Evolutionary conservation across 2,113 vertebrate genomes (phyloP), one percentile per base, ranked within the genome.

Genomic region (Ornithorhynchus anatinus): DNA sequence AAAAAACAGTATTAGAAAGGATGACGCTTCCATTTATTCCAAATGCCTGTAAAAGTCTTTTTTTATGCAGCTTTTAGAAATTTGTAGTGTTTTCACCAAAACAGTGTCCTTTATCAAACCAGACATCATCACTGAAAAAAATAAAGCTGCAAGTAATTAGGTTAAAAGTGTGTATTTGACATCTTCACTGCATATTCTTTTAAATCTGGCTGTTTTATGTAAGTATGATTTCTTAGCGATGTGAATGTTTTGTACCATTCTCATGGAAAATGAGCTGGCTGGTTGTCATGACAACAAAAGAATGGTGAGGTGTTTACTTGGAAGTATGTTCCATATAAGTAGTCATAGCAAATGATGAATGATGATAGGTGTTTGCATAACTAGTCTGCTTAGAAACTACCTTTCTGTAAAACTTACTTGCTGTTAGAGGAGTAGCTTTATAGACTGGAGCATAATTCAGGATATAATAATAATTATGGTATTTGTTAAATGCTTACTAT

Each of bases 271-370:
- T 76, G 72, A 81, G 67, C 85, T 72, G 3, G 66, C 78, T 75
- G 43, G 92, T 96, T 93, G 94, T 91, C 95, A 93, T 94, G 92
- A 89, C 86, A 90, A 95, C 91, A 32, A 76, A 73, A 87, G 82
- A 81, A 86, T 56, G 58, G 78, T 66, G 77, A 85, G 72, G 22
- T 82, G 84, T 89, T 89, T 84, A 76, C 74, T 79, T 44, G 75
- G 63, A 45, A 53, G 63, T 58, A 80, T 73, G 78, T 82, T 85
- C 82, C 73, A 58, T 69, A 58, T 68, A 68, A 25, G 73, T 71
- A 0, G 59, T 68, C 74, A 3, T 62, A 69, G 56, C 51, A 8
- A 72, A 71, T 73, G 0, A 29, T n/a, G 2, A 61, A 63, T 69
- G 71, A 69, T 39, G 57, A 65, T 53, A 1, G 1, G 42, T 59